These are phyloP conservation scores for Petrocephalus zakoni DNA, from an alignment of 2,113 vertebrate genomes.

Conservation along the genomic window DNA sequence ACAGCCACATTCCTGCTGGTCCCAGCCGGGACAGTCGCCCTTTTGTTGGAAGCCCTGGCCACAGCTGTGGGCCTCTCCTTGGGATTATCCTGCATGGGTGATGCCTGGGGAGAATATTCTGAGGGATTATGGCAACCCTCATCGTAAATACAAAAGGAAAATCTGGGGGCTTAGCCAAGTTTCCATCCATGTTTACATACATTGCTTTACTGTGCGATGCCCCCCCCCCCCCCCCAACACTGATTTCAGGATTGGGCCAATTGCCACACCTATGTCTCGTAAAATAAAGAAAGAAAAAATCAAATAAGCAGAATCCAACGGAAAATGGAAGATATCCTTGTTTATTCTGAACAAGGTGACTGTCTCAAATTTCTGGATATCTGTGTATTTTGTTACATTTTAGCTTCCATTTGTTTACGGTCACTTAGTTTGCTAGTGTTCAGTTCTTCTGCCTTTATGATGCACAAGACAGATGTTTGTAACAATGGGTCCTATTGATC, in stretches of 20 bases:
- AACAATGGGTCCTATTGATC: background rate
- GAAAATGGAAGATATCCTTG: background rate
- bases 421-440: background rate
- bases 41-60: constrained; percentile 14
- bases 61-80: background rate
- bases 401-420: background rate
- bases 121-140: background rate
- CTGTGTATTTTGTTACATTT: background rate
- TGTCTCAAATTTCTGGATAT: background rate
- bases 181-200: constrained; percentile 9
- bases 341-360: background rate
- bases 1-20: background rate
- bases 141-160: background rate
- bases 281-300: background rate
- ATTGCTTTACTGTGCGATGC: background rate
- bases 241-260: background rate
- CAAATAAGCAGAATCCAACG: background rate
- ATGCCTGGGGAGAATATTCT: constrained; percentile 21
- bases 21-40: background rate
- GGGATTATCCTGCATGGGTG: constrained; percentile 17
- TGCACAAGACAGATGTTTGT: background rate
- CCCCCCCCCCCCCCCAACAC: background rate
- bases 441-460: background rate
- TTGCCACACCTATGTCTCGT: background rate
- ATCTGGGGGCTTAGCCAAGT: background rate